phyloP scores from a whole-genome alignment of 2,888 invertebrate species.

The Coenonympha glycerion region DNA sequence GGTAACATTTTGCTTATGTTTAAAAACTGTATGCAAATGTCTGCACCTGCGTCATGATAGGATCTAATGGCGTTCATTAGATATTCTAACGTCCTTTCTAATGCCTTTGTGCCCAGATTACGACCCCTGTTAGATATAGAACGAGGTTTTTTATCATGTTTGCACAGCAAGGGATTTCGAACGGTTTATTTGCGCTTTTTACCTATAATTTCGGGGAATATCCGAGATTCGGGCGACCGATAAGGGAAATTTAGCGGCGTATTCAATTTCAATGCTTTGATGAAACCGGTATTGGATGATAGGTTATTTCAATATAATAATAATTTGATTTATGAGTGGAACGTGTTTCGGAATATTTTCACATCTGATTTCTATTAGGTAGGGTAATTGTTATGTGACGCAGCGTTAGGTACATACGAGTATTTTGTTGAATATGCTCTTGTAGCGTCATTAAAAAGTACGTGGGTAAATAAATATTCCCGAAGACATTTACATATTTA shows the following conservation, averaged over 20 bases:
- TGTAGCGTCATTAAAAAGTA: no score
- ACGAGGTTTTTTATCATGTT: constrained; percentile 27
- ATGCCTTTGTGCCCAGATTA: constrained; percentile 40
- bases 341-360: not conserved
- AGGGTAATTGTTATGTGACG: no score
- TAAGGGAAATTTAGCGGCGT: constrained; percentile 17
- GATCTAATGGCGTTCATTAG: constrained; percentile 32
- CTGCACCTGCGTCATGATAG: constrained; percentile 44
- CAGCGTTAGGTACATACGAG: no score
- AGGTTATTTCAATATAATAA: not conserved
- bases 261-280: constrained; percentile 16
- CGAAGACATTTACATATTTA: no score
- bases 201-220: constrained; percentile 35
- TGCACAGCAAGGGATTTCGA: constrained; percentile 24
- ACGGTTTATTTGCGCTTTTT: constrained; percentile 27
- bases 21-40: constrained; percentile 37
- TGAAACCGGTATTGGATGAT: constrained; percentile 3
- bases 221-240: constrained; percentile 28
- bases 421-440: not conserved
- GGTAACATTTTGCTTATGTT: no score
- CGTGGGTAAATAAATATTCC: no score
- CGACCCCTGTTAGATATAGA: not conserved
- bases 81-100: constrained; percentile 46
- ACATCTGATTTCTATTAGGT: not conserved
- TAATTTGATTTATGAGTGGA: not conserved